Base-by-base conservation (phyloP, 2,113 vertebrate species). In the Thryonomys swinderianus region DNA sequence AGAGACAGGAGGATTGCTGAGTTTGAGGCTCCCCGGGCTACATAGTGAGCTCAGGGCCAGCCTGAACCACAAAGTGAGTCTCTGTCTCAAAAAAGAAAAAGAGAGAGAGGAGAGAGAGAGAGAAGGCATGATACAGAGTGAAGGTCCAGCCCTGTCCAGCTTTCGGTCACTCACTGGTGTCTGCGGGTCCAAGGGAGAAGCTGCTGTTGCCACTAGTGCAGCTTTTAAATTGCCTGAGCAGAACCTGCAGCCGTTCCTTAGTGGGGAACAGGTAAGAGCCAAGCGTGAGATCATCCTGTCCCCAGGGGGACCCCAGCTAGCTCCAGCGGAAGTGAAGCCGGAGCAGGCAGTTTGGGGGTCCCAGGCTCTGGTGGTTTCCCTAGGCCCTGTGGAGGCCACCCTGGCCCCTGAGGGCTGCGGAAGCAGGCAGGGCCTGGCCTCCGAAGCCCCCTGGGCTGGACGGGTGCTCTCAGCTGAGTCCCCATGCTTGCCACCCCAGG, bases 351-450 rank as follows among this genome's bases (percentile, higher is more conserved):
- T 71, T 17, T 27, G 42, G 74, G 45, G 48, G 30, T 48, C 71
- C 66, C 14, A 69, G 86, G 30, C 61, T 42, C 79, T 0, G 3
- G 12, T 2, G 12, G 85, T 30, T 32, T 71, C 17, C 3, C 5
- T 4, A 21, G 61, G 66, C 53, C 80, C n/a, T 17, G 64, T 37
- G 62, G 32, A 93, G 62, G 53, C 25, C 25, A 3, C 80, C n/a
- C 0, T 0, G 8, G 16, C 45, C 20, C 48, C 45, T 0, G 0
- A n/a, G 18, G 48, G 9, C 55, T 21, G 2, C 88, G 27, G 8
- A 42, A 12, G 16, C 51, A 21, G 88, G 61, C 51, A 55, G 48
- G 12, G 23, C 32, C 40, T 40, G 48, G 48, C 48, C 48, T 10
- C 48, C 48, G 10, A 51, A 51, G 48, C 48, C 48, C 48, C 48